Evolutionary conservation across 2,888 invertebrate genomes (phyloP).

Genomic region (Ennomos fuscantarius): DNA sequence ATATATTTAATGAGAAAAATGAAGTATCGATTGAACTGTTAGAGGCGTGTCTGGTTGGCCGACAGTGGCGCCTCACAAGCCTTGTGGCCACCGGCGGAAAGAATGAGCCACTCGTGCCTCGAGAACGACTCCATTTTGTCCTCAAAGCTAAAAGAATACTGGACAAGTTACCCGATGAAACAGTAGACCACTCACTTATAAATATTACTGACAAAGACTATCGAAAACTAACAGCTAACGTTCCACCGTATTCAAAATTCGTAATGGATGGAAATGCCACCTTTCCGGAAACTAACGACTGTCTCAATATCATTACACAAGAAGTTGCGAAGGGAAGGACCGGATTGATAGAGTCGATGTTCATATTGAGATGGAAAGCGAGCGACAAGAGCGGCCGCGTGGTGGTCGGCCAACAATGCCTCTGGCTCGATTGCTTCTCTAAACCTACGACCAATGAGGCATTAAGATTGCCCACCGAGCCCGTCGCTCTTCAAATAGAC

Average conservation of each 20-base stretch:
- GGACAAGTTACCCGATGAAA: constrained; percentile 50
- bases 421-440: constrained; percentile 86
- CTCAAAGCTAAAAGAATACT: constrained; percentile 65
- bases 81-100: constrained; percentile 62
- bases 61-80: constrained; percentile 84
- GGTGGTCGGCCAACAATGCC: constrained; percentile 89
- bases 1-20: constrained; percentile 87
- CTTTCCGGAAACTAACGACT: constrained; percentile 57
- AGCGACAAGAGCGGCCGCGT: constrained; percentile 82
- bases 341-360: constrained; percentile 76
- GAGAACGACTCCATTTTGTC: constrained; percentile 74
- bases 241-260: constrained; percentile 66
- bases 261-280: constrained; percentile 59
- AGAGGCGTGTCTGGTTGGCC: constrained; percentile 86
- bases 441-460: constrained; percentile 78
- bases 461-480: constrained; percentile 49
- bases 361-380: constrained; percentile 83
- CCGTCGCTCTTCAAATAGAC: constrained; percentile 69
- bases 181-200: constrained; percentile 63
- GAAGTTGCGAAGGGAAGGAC: constrained; percentile 40
- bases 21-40: constrained; percentile 84
- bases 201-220: constrained; percentile 62
- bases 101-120: constrained; percentile 56
- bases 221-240: constrained; percentile 42
- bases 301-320: constrained; percentile 32